Base-by-base conservation (phyloP, 2,113 vertebrate species). In the Clupea harengus region DNA sequence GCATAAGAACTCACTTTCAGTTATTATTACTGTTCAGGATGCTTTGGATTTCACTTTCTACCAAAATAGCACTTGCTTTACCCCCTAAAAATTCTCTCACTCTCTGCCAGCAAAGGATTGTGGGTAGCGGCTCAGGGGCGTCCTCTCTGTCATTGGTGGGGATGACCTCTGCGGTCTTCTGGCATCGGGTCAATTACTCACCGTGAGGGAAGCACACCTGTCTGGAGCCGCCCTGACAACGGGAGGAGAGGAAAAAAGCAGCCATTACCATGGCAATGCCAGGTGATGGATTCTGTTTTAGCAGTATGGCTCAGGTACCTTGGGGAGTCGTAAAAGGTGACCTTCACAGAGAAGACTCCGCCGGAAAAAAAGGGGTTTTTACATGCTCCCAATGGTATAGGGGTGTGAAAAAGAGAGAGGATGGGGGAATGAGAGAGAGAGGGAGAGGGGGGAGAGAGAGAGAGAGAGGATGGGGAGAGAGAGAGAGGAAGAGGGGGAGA, bases 131-230 rank as follows among this genome's bases (percentile, higher is more conserved):
- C 85, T 90, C 86, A 67, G 64, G 90, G 89, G 86, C 54, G 92
- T 94, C 93, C 93, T 94, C 52, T 92, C 91, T 89, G 92, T 94
- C 94, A 94, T 94, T 94, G 95, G 85, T 86, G 44, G 52, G 39
- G 8, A 83, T 89, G 93, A 93, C 93, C 94, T 91, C 89, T 85
- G 86, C 84, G 72, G 87, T 85, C 88, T 92, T 87, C 91, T 94
- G 94, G 94, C 94, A 91, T n/a, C 50, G 85, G 94, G 94, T 95
- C 94, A 93, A 94, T 95, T 94, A 95, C 92, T 95, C 94, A 95
- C 94, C 83, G 89, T 87, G 15, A 92, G 57, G 90, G 91, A 93
- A 93, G 88, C 89, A 89, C 95, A 93, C 93, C 94, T 92, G 92
- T 90, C 94, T 92, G 94, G 92, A 89, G 91, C 91, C 87, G 88